phyloP scores from a whole-genome alignment of 1,140 invertebrate genomes.

The Caerostris extrusa region DNA sequence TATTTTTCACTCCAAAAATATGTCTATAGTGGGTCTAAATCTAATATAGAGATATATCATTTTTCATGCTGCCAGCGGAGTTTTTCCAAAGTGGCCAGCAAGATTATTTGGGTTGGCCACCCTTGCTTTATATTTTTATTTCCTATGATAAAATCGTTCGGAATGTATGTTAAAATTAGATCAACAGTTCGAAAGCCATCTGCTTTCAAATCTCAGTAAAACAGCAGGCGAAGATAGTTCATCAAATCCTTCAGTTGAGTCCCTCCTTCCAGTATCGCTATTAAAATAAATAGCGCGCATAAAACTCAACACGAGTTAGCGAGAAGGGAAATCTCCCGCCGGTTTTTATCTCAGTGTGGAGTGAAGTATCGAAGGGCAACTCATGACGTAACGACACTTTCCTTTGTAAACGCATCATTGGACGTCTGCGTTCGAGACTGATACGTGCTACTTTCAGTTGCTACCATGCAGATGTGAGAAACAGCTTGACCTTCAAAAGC shows the following conservation, averaged over 20 bases:
- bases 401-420: slow-evolving; percentile 15
- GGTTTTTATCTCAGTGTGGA: background rate
- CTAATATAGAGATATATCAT: too few species aligned
- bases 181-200: background rate
- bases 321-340: background rate
- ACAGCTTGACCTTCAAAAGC: slow-evolving; percentile 8
- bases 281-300: slow-evolving; percentile 26
- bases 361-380: slow-evolving; percentile 4
- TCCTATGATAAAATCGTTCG: too few species aligned
- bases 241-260: background rate
- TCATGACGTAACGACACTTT: slow-evolving; percentile 18
- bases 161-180: background rate
- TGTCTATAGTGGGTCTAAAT: too few species aligned
- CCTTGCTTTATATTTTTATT: too few species aligned
- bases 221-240: background rate
- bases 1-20: too few species aligned
- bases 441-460: background rate
- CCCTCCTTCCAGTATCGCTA: too few species aligned
- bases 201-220: background rate
- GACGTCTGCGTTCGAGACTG: slow-evolving; percentile 1
- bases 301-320: background rate
- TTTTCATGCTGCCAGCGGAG: too few species aligned
- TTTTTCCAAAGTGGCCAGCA: too few species aligned
- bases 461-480: background rate
- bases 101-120: too few species aligned